phyloP scores from a whole-genome alignment of 2,113 vertebrate species.

The Chaenogobius annularis region DNA sequence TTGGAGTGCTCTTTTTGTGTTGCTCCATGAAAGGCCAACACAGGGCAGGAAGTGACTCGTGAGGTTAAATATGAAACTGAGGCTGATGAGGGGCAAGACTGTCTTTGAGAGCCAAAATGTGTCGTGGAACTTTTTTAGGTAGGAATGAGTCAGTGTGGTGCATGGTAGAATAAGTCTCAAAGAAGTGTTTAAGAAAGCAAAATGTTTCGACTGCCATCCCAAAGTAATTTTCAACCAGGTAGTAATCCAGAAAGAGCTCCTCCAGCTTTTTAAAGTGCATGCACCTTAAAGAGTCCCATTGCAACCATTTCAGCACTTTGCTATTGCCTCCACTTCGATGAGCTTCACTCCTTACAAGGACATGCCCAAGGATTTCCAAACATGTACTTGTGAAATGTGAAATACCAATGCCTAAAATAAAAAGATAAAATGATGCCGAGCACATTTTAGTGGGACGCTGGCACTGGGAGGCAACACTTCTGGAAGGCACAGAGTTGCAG shows the following conservation, averaged over 20 bases:
- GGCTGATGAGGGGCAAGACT: not conserved
- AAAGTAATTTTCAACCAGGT: not conserved
- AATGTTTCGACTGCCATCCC: too few species aligned
- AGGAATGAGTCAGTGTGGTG: too few species aligned
- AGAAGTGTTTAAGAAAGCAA: too few species aligned
- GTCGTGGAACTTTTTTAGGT: too few species aligned
- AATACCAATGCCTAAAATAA: too few species aligned
- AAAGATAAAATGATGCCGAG: too few species aligned
- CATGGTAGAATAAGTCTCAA: too few species aligned
- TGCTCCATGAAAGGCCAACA: constrained; percentile 13
- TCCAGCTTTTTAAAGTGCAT: not conserved
- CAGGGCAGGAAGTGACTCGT: constrained; percentile 22
- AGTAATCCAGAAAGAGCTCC: not conserved
- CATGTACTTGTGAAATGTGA: not conserved
- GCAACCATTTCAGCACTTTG: not conserved
- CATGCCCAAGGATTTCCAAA: not conserved
- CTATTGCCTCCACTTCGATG: too few species aligned
- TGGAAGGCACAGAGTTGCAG: too few species aligned
- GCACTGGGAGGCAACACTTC: too few species aligned
- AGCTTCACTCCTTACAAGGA: not conserved
- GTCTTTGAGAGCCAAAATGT: not conserved
- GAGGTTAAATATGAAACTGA: constrained; percentile 9
- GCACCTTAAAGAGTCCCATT: not conserved
- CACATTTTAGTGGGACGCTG: too few species aligned
- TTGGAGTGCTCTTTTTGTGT: constrained; percentile 37